Evolutionary conservation across 2,113 vertebrate genomes (phyloP), one percentile per base, ranked within the genome.

Genomic region (Pseudopipra pipra): DNA sequence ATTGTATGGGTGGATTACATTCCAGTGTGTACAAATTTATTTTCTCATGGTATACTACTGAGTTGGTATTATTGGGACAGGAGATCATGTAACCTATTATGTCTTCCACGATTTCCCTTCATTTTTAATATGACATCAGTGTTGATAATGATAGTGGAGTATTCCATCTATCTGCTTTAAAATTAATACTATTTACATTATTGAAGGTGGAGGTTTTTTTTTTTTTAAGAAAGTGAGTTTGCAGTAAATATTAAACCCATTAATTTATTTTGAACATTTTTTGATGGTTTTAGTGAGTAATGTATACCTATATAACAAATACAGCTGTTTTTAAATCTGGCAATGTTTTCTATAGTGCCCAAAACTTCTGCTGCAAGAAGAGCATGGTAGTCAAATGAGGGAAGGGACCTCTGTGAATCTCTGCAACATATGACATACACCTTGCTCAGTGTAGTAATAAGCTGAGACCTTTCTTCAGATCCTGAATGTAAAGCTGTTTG

Each of bases 141-240:
- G 35, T n/a, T 82, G 61, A 13, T 73, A 31, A 20, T 25, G 31
- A 22, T 37, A 82, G 35, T 55, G 47, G 13, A 52, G 3, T 70
- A 66, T 75, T 70, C 23, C 2, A 59, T 37, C 68, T 59, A 37
- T 2, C 24, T 83, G 13, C 27, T 87, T 93, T 67, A 47, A 87
- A 93, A 28, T 70, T 24, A 71, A 62, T 49, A 23, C 6, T 59
- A 15, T 62, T 72, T 63, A 35, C 58, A 5, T 74, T 81, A 15
- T n/a, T 51, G 22, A 49, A 49, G 23, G 1, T 41, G 5, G 35
- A 3, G 4, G 3, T 0, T 23, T 14, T 6, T 16, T 6, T 16
- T 55, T 51, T 56, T 88, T 28, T 33, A 39, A 61, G 27, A 27
- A 75, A 76, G 30, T 18, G 6, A 35, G 11, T 35, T 87, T 91